Evolutionary conservation across 2,797 vertebrate species (phyloP).

Genomic region (Botia almorhae): DNA sequence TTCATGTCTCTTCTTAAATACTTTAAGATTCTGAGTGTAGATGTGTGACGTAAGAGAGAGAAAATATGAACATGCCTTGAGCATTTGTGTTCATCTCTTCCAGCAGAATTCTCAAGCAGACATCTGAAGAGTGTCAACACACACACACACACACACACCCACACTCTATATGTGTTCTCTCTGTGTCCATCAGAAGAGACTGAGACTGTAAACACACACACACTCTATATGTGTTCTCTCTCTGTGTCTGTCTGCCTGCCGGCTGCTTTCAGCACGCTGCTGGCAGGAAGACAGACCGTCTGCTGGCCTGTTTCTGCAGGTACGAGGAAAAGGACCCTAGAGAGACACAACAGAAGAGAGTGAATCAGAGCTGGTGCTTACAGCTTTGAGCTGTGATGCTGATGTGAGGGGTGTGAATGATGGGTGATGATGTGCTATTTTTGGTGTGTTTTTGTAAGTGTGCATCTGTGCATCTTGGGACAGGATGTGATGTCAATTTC

Average conservation of each 20-base stretch:
- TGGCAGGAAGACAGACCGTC: neutral
- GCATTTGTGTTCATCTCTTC: constrained; percentile 58
- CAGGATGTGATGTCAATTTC: constrained; percentile 5
- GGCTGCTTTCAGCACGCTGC: neutral
- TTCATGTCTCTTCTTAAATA: constrained; percentile 42
- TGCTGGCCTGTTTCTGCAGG: constrained; percentile 1
- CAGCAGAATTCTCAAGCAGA: constrained; percentile 67
- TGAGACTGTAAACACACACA: constrained; percentile 25
- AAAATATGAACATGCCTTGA: constrained; percentile 10
- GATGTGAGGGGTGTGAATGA: too few relatives aligned
- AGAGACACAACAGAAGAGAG: constrained; percentile 1
- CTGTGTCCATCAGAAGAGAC: constrained; percentile 40
- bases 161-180: too few relatives aligned
- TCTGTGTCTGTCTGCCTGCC: neutral
- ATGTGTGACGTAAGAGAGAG: constrained; percentile 4
- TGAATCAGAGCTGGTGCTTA: neutral
- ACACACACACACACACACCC: neutral
- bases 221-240: neutral
- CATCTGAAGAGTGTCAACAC: constrained; percentile 60
- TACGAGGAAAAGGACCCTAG: neutral
- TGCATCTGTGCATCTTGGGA: too few relatives aligned
- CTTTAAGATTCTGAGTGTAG: constrained; percentile 24
- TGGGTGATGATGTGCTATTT: too few relatives aligned
- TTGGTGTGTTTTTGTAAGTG: too few relatives aligned
- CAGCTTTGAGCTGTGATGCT: too few relatives aligned